Conservation (phyloP, 2,113 vertebrate species). For the Ameiurus melas region DNA sequence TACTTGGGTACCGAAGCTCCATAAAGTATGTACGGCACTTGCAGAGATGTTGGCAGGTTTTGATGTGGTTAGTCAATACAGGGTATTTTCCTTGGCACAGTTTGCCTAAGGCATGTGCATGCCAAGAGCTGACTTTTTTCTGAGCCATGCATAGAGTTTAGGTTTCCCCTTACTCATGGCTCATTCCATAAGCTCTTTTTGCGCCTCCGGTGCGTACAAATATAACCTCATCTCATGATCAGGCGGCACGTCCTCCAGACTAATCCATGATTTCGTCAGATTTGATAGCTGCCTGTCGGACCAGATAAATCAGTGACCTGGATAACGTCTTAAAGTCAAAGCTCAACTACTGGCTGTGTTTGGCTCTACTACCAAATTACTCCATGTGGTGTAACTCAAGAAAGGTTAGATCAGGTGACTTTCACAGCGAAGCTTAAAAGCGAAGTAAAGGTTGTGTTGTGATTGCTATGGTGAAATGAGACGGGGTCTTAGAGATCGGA, state of each 20-base stretch:
- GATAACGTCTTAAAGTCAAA: constrained; percentile 42
- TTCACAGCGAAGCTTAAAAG: constrained; percentile 31
- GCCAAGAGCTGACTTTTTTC: constrained; percentile 56
- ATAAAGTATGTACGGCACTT: constrained; percentile 23
- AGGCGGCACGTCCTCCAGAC: constrained; percentile 24
- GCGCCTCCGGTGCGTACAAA: constrained; percentile 43
- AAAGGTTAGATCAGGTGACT: constrained; percentile 18
- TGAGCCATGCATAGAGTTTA: constrained; percentile 50
- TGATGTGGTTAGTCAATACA: constrained; percentile 61
- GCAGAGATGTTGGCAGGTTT: background rate
- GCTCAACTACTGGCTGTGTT: constrained; percentile 6
- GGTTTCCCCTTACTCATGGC: constrained; percentile 52
- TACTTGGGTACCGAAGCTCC: background rate
- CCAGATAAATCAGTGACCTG: constrained; percentile 42
- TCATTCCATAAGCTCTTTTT: constrained; percentile 19
- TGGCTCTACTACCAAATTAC: constrained; percentile 46
- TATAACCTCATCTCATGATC: constrained; percentile 36
- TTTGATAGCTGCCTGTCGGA: constrained; percentile 39
- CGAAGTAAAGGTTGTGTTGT: constrained; percentile 45
- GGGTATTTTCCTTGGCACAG: constrained; percentile 57
- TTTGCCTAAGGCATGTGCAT: constrained; percentile 48
- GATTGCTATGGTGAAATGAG: constrained; percentile 62
- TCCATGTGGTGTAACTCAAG: constrained; percentile 47
- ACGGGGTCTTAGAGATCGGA: constrained; percentile 44
- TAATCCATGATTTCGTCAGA: constrained; percentile 47